Evolutionary conservation across 2,888 invertebrate genomes (phyloP), one percentile per base, ranked within the genome.

Genomic region (Cheilosia vulpina): DNA sequence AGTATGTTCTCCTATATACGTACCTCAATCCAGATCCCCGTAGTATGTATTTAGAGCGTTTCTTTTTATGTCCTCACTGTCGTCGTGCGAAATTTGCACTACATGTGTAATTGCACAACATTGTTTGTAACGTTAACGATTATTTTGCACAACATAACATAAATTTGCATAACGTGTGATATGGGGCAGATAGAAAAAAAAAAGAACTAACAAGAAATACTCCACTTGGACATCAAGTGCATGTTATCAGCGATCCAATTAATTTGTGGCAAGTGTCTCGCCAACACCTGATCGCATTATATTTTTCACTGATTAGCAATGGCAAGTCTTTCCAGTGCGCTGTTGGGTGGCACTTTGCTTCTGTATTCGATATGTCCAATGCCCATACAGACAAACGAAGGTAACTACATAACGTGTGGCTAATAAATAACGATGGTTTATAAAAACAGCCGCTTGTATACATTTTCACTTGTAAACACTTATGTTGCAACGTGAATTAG

Each of bases 211-310:
- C 72, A 62, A 63, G 58, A 57, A 73, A 72, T 72, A 72, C 78
- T 63, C 72, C 43, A 43, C 65, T 53, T 76, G 71, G 71, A 79
- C 79, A 75, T 84, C 69, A 83, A 72, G 79, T 81, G 73, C 34
- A 79, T 73, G 79, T 76, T 80, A 80, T 85, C 80, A 76, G 66
- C 66, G 66, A 80, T 85, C 84, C 84, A 85, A 85, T 85, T 85
- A 85, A 85, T 85, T 85, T 85, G 84, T 76, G 76, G 84, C 80
- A 85, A 85, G 84, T 85, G 84, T 85, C 80, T 80, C 80, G 80
- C 80, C 80, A 85, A 80, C 84, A 85, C 84, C 80, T 85, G 80
- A 85, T 85, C 43, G 80, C 76, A 27, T 71, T 80, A 76, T 80
- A 66, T 81, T 85, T 71, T 66, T 43, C 71, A 9, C 31, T 45